A percentile compares a stretch with the other conserved stretches of the same genome.
Evolutionary conservation across 2,113 vertebrate genomes (phyloP).

Genomic region (Salvator merianae): DNA sequence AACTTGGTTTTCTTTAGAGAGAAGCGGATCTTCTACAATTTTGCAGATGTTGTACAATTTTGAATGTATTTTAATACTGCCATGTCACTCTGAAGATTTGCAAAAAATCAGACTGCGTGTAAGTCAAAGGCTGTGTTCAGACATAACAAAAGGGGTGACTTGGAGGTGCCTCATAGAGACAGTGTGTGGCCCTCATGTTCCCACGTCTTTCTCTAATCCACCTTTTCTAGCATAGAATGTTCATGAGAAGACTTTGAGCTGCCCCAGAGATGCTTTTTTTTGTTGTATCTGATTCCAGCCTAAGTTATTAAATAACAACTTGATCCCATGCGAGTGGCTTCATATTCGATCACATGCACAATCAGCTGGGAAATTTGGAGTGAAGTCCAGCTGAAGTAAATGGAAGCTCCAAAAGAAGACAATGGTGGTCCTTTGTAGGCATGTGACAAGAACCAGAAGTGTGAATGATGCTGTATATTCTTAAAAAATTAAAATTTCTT

Average conservation of each 20-base stretch:
- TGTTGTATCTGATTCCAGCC: no score
- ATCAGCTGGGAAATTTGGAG: not conserved
- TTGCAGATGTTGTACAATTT: not conserved
- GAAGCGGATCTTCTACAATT: not conserved
- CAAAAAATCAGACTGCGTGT: not conserved
- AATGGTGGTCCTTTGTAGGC: not conserved
- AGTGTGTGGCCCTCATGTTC: no score
- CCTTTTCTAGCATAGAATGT: no score
- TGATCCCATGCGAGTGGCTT: not conserved
- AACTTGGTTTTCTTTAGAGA: not conserved
- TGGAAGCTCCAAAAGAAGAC: not conserved
- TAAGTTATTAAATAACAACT: no score
- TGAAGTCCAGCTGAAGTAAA: not conserved
- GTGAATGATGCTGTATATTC: not conserved
- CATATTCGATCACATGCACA: not conserved
- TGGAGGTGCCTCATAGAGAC: no score
- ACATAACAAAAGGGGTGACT: no score
- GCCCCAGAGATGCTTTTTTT: no score
- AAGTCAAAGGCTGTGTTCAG: no score
- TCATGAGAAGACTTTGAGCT: not conserved
- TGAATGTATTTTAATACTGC: not conserved
- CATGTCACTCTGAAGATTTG: not conserved
- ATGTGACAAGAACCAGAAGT: not conserved
- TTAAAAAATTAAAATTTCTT: not conserved
- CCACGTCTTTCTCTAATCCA: no score